phyloP scores from a whole-genome alignment of 2,797 vertebrate species.

The Dendrocincla fuliginosa region DNA sequence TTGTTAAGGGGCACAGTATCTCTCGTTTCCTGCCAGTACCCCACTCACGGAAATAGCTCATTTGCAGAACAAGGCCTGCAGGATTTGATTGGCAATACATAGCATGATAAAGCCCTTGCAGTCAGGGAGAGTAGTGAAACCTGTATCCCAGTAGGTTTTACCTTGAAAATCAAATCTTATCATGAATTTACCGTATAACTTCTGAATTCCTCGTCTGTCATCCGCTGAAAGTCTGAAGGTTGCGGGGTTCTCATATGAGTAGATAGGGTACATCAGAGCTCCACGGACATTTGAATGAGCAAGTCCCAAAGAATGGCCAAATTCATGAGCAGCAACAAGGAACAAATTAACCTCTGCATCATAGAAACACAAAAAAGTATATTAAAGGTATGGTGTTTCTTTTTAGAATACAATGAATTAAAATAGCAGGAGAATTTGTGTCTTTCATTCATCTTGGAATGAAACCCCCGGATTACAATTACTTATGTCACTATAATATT shows the following conservation, averaged over 20 bases:
- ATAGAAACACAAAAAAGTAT: neutral
- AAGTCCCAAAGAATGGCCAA: constrained; percentile 82
- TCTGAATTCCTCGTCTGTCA: constrained; percentile 72
- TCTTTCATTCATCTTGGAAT: neutral
- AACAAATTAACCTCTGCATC: constrained; percentile 74
- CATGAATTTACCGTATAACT: constrained; percentile 71
- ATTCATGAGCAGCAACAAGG: constrained; percentile 77
- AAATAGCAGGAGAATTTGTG: neutral
- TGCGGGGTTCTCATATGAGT: constrained; percentile 13
- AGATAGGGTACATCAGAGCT: constrained; percentile 78
- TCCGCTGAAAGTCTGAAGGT: constrained; percentile 64
- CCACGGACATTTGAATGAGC: constrained; percentile 61
- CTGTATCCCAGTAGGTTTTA: neutral
- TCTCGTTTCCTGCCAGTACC: neutral
- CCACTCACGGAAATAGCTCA: neutral
- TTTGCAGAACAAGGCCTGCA: neutral
- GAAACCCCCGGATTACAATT: neutral
- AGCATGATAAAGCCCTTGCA: neutral
- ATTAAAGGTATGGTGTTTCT: neutral
- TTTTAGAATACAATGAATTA: neutral
- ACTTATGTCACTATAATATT: neutral
- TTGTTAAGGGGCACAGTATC: neutral
- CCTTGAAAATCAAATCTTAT: neutral
- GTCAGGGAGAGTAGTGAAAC: neutral
- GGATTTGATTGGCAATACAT: neutral